A percentile compares a stretch with the other conserved stretches of the same genome.
phyloP scores from a whole-genome alignment of 2,888 invertebrate species.

The Ectemnius lituratus region DNA sequence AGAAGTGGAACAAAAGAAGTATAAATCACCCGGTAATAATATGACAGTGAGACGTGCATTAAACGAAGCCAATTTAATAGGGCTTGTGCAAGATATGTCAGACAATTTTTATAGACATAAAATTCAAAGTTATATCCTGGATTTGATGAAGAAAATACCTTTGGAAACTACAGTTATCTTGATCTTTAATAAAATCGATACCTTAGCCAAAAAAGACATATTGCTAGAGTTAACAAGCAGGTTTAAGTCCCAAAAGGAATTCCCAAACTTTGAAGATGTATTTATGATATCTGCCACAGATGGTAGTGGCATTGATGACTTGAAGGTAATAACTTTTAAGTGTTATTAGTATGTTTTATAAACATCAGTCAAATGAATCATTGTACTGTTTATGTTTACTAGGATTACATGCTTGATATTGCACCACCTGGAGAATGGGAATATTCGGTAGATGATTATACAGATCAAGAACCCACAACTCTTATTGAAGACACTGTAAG shows the following conservation, averaged over 20 bases:
- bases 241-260: slow-evolving; percentile 83
- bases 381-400: slow-evolving; percentile 3
- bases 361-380: not conserved
- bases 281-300: slow-evolving; percentile 94
- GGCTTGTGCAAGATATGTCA: slow-evolving; percentile 91
- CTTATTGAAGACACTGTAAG: slow-evolving; percentile 87
- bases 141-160: slow-evolving; percentile 80
- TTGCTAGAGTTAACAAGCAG: slow-evolving; percentile 85
- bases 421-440: slow-evolving; percentile 85
- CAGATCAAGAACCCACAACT: slow-evolving; percentile 86
- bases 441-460: slow-evolving; percentile 84
- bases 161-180: slow-evolving; percentile 84
- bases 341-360: not conserved
- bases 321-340: slow-evolving; percentile 80
- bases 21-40: slow-evolving; percentile 81
- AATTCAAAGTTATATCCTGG: slow-evolving; percentile 85
- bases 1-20: slow-evolving; percentile 83
- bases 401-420: slow-evolving; percentile 85
- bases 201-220: slow-evolving; percentile 83
- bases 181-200: slow-evolving; percentile 91
- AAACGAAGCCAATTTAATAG: slow-evolving; percentile 87
- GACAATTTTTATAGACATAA: slow-evolving; percentile 84
- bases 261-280: slow-evolving; percentile 91
- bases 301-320: slow-evolving; percentile 86
- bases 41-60: slow-evolving; percentile 82